A percentile compares a stretch with the other conserved stretches of the same genome.
Conservation (phyloP, 2,888 invertebrate species). For the Pheosia tremula region DNA sequence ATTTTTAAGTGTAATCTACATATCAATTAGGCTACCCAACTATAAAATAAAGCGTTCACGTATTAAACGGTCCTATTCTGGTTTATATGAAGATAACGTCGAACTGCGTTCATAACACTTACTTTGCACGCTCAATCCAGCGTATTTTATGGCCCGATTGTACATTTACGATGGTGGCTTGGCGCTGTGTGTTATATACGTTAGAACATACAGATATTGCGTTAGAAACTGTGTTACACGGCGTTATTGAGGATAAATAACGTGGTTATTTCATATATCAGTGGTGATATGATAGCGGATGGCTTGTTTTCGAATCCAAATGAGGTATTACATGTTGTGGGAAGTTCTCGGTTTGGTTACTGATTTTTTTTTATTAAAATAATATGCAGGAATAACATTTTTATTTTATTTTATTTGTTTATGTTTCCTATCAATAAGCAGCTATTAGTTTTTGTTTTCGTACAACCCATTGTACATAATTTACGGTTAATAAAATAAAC, state of each 20-base stretch:
- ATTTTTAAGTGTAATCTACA: conserved; percentile 1
- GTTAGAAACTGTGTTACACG: not conserved
- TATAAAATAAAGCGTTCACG: conserved; percentile 2
- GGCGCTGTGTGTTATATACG: not conserved
- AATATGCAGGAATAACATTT: too few relatives aligned
- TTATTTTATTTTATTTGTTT: too few relatives aligned
- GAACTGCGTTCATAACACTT: conserved; percentile 6
- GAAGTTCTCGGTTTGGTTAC: too few relatives aligned
- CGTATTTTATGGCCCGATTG: conserved; percentile 4
- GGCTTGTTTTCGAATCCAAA: not conserved
- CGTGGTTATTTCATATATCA: not conserved
- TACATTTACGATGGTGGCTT: conserved; percentile 2
- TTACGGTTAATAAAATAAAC: too few relatives aligned
- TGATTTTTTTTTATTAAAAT: too few relatives aligned
- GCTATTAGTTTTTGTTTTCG: too few relatives aligned
- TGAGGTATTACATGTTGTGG: too few relatives aligned
- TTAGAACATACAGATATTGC: not conserved
- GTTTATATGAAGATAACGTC: conserved; percentile 4
- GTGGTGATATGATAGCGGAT: not conserved
- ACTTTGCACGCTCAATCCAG: conserved; percentile 1
- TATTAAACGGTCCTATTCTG: conserved; percentile 3
- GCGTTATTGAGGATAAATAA: not conserved
- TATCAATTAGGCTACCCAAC: not conserved
- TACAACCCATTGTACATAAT: too few relatives aligned
- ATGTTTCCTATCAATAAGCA: too few relatives aligned